Evolutionary conservation across 1,140 invertebrate species (phyloP).

Genomic region (Diprion similis): DNA sequence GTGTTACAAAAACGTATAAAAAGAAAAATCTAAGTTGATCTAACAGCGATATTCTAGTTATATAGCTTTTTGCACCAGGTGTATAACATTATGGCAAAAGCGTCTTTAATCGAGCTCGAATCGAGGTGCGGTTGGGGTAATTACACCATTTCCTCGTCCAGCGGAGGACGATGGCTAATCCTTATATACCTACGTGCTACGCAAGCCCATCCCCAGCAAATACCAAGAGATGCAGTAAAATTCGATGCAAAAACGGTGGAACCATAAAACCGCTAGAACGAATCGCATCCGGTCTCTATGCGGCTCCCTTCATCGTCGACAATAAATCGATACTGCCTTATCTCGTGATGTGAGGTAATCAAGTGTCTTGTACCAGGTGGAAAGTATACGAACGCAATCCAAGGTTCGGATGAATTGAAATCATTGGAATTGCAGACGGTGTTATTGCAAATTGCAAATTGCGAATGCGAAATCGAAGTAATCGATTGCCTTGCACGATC

Average conservation of each 20-base stretch:
- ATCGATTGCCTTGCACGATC: too few relatives aligned
- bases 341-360: too few relatives aligned
- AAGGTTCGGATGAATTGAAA: too few relatives aligned
- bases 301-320: not conserved
- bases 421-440: too few relatives aligned
- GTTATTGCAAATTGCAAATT: too few relatives aligned
- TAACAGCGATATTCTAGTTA: too few relatives aligned
- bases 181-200: not conserved
- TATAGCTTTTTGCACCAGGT: not conserved
- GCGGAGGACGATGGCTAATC: not conserved
- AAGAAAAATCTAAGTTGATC: too few relatives aligned
- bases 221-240: not conserved
- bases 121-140: constrained; percentile 4
- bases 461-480: too few relatives aligned
- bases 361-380: too few relatives aligned
- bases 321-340: not conserved
- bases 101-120: not conserved
- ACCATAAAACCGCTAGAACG: not conserved
- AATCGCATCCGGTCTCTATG: not conserved
- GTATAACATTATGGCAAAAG: not conserved
- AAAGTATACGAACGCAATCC: too few relatives aligned
- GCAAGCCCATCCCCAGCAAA: not conserved
- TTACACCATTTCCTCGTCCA: not conserved
- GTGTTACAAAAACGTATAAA: too few relatives aligned
- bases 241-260: not conserved